These are phyloP conservation scores for Tetragnatha versicolor DNA, from an alignment of 1,140 invertebrate species.

Conservation along the genomic window DNA sequence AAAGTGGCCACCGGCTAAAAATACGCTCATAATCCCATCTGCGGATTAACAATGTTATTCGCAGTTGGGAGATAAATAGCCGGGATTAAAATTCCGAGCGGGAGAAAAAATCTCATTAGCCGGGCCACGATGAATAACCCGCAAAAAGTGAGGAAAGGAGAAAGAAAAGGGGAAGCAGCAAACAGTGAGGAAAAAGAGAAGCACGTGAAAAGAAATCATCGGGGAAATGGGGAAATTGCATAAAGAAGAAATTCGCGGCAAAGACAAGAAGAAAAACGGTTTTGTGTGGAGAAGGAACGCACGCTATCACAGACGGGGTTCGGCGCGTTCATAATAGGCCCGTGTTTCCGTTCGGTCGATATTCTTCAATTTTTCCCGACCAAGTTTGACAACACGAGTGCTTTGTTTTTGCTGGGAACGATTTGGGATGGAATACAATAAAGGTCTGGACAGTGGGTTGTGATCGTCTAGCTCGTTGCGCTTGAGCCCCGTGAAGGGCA, in stretches of 20 bases:
- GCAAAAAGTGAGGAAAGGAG: too few relatives aligned
- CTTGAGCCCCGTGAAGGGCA: background rate
- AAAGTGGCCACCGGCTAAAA: too few relatives aligned
- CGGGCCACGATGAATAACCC: slow-evolving; percentile 2
- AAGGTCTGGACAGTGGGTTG: background rate
- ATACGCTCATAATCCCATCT: too few relatives aligned
- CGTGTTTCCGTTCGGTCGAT: too few relatives aligned
- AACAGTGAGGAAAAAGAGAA: background rate
- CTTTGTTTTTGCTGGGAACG: slow-evolving; percentile 7
- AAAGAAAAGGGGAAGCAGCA: too few relatives aligned
- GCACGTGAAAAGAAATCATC: slow-evolving; percentile 1
- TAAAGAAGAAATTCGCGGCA: background rate
- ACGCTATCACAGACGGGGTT: background rate
- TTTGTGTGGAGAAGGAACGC: slow-evolving; percentile 14
- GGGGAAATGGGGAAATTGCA: slow-evolving; percentile 13
- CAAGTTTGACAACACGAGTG: slow-evolving; percentile 28
- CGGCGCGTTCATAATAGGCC: slow-evolving; percentile 12
- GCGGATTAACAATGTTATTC: too few relatives aligned
- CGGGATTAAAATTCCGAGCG: background rate
- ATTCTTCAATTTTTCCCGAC: slow-evolving; percentile 21
- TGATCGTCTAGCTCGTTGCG: background rate
- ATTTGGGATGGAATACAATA: slow-evolving; percentile 11
- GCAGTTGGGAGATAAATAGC: too few relatives aligned
- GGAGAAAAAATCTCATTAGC: slow-evolving; percentile 28
- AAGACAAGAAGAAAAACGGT: background rate